Percentiles rank a stretch among this genome's conserved stretches.
These are phyloP conservation scores for Ailurus styani DNA, from an alignment of 2,113 vertebrate genomes.

Conservation along the genomic window DNA sequence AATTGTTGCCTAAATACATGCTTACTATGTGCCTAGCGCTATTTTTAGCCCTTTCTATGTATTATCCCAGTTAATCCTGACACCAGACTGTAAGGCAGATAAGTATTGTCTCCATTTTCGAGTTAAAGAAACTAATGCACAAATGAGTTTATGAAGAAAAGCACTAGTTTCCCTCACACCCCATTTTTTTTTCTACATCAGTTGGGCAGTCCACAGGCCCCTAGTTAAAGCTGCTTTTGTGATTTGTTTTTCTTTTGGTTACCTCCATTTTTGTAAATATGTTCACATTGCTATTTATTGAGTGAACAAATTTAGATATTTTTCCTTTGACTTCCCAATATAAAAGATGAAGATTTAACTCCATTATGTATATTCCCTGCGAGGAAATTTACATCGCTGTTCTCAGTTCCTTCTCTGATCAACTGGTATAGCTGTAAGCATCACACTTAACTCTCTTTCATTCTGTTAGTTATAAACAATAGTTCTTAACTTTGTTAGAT, in stretches of 20 bases:
- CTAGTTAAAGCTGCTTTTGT: not conserved
- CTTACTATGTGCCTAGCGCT: not conserved
- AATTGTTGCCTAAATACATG: not conserved
- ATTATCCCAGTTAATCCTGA: not conserved
- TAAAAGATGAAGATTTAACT: not conserved
- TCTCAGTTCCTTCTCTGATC: not conserved
- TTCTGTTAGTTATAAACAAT: not conserved
- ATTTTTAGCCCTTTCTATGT: not conserved
- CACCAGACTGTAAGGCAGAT: not conserved
- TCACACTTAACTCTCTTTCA: not conserved
- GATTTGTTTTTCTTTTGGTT: not conserved
- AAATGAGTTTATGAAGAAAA: not conserved
- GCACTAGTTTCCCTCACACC: not conserved
- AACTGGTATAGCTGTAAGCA: not conserved
- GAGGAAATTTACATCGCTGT: not conserved
- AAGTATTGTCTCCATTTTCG: not conserved
- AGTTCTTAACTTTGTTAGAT: not conserved
- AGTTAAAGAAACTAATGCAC: not conserved
- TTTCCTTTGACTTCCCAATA: not conserved
- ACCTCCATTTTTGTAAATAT: not conserved
- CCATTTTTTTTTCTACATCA: not conserved
- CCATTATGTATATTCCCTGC: not conserved
- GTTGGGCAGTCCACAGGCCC: not conserved
- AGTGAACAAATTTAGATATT: not conserved
- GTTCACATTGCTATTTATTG: not conserved